Percentiles rank a stretch among this genome's conserved stretches.
Evolutionary conservation across 1,140 invertebrate genomes (phyloP).

Genomic region (Bombus confusus): DNA sequence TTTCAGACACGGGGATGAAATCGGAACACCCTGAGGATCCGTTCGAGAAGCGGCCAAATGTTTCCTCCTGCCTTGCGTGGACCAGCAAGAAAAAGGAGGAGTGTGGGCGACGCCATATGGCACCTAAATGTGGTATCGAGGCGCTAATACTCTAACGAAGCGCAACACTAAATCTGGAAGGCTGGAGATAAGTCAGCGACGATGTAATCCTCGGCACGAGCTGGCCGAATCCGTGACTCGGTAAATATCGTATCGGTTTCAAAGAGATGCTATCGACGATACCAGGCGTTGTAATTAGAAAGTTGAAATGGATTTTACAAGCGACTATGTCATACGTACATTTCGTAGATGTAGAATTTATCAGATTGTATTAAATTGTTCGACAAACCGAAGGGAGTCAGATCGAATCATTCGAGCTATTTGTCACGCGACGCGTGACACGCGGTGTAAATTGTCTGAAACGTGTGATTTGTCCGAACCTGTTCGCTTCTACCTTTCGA

Average conservation of each 20-base stretch:
- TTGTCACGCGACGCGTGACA: constrained; percentile 21
- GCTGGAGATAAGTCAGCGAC: not conserved
- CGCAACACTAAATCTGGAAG: not conserved
- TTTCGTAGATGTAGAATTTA: not conserved
- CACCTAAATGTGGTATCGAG: constrained; percentile 6
- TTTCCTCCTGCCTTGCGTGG: not conserved
- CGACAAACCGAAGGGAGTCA: constrained; percentile 37
- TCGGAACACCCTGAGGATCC: constrained; percentile 37
- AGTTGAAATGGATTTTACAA: not conserved
- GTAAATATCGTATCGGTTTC: not conserved
- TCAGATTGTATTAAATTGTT: constrained; percentile 37
- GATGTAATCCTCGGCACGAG: not conserved
- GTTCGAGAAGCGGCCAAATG: not conserved
- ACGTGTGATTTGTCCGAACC: too few species aligned
- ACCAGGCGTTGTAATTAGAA: not conserved
- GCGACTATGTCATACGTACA: not conserved
- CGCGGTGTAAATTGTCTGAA: not conserved
- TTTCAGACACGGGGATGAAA: constrained; percentile 40
- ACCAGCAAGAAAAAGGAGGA: not conserved
- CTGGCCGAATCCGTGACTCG: too few species aligned
- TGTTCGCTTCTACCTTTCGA: not conserved
- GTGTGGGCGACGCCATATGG: constrained; percentile 15
- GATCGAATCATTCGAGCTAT: constrained; percentile 25
- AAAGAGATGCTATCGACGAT: not conserved
- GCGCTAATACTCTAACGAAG: not conserved